phyloP scores from a whole-genome alignment of 2,797 vertebrate genomes.

The Rallus crepitans region DNA sequence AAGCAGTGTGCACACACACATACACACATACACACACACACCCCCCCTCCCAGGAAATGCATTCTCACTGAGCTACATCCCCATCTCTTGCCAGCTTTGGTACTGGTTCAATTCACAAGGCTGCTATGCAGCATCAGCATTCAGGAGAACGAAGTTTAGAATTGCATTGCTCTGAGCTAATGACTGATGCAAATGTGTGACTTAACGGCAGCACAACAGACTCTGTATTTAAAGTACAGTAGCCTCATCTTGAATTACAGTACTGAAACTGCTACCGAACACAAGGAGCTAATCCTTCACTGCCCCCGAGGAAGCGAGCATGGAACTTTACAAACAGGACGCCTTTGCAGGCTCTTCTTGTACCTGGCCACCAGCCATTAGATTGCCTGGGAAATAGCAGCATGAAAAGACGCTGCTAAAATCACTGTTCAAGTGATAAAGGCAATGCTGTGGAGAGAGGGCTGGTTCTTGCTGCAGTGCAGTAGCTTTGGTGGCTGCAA shows the following conservation, averaged over 20 bases:
- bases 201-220: neutral
- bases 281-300: neutral
- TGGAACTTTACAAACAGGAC: neutral
- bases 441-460: neutral
- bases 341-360: neutral
- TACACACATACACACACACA: neutral
- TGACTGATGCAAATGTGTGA: neutral
- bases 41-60: neutral
- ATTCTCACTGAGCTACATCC: neutral
- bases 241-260: slow-evolving; percentile 15
- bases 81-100: neutral
- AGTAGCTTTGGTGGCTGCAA: neutral
- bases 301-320: neutral
- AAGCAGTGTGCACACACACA: neutral
- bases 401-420: neutral
- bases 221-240: slow-evolving; percentile 29
- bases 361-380: neutral
- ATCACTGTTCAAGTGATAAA: neutral
- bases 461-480: neutral
- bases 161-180: neutral
- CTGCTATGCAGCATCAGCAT: neutral
- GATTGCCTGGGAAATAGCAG: neutral
- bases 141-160: neutral
- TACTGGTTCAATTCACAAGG: neutral
- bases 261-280: neutral